Percentiles rank a stretch among this genome's conserved stretches.
Conservation (phyloP, 2,797 vertebrate species). For the Diplodus puntazzo region DNA sequence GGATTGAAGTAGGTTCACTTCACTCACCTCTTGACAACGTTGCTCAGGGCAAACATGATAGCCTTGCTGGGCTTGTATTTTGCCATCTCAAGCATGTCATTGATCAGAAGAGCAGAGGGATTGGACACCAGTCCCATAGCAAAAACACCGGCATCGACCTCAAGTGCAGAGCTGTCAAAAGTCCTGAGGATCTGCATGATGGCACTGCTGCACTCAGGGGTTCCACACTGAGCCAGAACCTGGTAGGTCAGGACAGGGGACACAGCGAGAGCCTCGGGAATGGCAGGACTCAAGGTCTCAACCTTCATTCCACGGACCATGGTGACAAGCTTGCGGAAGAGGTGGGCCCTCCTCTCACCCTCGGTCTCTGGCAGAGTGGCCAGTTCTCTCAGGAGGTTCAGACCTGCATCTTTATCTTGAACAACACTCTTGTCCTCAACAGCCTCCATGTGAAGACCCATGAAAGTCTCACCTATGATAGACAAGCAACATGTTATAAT, state of each 20-base stretch:
- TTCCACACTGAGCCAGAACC: conserved; percentile 92
- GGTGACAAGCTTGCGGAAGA: conserved; percentile 90
- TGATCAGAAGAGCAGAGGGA: conserved; percentile 87
- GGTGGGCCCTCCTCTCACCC: conserved; percentile 88
- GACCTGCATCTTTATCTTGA: conserved; percentile 83
- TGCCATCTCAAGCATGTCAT: conserved; percentile 91
- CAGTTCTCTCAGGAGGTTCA: conserved; percentile 89
- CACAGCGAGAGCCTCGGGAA: conserved; percentile 87
- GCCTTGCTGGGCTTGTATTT: conserved; percentile 90
- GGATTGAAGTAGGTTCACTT: neutral
- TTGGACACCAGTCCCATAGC: conserved; percentile 90
- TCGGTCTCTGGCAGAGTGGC: conserved; percentile 82
- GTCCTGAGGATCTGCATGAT: conserved; percentile 90
- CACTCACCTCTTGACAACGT: conserved; percentile 90
- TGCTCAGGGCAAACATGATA: conserved; percentile 93
- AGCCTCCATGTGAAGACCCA: conserved; percentile 88
- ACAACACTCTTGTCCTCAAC: conserved; percentile 79
- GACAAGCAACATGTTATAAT: conserved; percentile 17
- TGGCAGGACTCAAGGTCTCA: conserved; percentile 82
- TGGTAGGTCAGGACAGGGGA: conserved; percentile 72
- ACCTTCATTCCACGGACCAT: conserved; percentile 88
- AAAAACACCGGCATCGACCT: conserved; percentile 90
- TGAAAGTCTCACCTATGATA: conserved; percentile 81
- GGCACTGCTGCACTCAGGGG: conserved; percentile 90
- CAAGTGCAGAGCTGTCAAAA: conserved; percentile 77